Percentiles rank a stretch among this genome's conserved stretches.
Evolutionary conservation across 2,113 vertebrate genomes (phyloP).

Genomic region (Amazona guildingii): DNA sequence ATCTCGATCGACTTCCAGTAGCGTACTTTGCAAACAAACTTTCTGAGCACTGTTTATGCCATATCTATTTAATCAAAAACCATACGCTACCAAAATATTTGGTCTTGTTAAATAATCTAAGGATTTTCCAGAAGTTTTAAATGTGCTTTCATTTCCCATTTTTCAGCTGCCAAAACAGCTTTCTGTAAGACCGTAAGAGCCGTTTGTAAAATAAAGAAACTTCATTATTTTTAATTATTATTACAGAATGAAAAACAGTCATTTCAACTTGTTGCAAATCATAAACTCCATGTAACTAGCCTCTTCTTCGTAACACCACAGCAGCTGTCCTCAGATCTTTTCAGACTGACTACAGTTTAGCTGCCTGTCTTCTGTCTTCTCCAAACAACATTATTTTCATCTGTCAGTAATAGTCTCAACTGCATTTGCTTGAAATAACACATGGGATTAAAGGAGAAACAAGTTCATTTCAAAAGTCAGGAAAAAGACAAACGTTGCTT

Average conservation of each 20-base stretch:
- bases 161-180: neutral
- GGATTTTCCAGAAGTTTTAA: neutral
- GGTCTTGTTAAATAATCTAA: neutral
- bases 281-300: neutral
- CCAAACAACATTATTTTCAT: neutral
- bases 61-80: neutral
- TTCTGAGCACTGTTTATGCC: neutral
- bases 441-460: neutral
- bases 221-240: neutral
- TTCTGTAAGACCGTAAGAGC: neutral
- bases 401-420: neutral
- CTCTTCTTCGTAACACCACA: neutral
- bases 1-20: neutral
- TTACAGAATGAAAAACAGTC: neutral
- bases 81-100: neutral
- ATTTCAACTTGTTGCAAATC: neutral
- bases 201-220: neutral
- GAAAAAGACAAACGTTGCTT: neutral
- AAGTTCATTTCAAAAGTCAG: neutral
- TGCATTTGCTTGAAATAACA: neutral
- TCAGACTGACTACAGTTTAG: neutral
- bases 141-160: neutral
- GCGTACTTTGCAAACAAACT: neutral
- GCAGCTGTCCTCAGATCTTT: neutral
- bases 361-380: neutral